Evolutionary conservation across 2,888 invertebrate genomes (phyloP).

Genomic region (Podotricha telesiphe): DNA sequence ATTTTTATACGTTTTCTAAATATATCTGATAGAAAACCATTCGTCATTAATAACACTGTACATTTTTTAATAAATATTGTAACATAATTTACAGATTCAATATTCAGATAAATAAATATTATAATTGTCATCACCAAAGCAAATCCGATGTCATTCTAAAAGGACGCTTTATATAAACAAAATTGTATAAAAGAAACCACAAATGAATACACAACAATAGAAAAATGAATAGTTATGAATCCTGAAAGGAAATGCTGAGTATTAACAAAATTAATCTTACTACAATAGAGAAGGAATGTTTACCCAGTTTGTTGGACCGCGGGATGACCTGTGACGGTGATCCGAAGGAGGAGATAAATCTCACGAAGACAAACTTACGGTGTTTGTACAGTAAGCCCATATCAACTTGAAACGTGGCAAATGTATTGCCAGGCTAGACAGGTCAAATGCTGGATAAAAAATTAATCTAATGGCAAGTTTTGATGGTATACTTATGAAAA

Average conservation of each 20-base stretch:
- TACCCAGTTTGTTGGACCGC: slow-evolving; percentile 53
- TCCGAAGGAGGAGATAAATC: slow-evolving; percentile 71
- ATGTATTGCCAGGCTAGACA: slow-evolving; percentile 5
- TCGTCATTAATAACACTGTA: too few species aligned
- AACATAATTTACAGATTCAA: background rate
- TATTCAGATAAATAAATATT: background rate
- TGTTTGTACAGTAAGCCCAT: slow-evolving; percentile 48
- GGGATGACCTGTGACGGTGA: slow-evolving; percentile 50
- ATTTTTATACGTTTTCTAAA: too few species aligned
- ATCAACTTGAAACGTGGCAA: slow-evolving; percentile 28
- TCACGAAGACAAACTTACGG: slow-evolving; percentile 73
- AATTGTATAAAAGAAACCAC: slow-evolving; percentile 11
- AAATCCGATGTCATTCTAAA: background rate
- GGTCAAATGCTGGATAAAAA: background rate
- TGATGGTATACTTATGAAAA: background rate
- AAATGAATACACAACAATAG: slow-evolving; percentile 12
- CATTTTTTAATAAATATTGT: background rate
- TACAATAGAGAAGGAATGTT: slow-evolving; percentile 46
- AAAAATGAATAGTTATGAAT: slow-evolving; percentile 24
- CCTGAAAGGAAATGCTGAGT: background rate
- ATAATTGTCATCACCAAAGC: background rate
- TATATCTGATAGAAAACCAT: too few species aligned
- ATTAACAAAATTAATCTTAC: slow-evolving; percentile 17
- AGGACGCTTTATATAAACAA: slow-evolving; percentile 10
- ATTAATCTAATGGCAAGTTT: background rate